Evolutionary conservation across 2,888 invertebrate genomes (phyloP), one percentile per base, ranked within the genome.

Genomic region (Euzophera pinguis): DNA sequence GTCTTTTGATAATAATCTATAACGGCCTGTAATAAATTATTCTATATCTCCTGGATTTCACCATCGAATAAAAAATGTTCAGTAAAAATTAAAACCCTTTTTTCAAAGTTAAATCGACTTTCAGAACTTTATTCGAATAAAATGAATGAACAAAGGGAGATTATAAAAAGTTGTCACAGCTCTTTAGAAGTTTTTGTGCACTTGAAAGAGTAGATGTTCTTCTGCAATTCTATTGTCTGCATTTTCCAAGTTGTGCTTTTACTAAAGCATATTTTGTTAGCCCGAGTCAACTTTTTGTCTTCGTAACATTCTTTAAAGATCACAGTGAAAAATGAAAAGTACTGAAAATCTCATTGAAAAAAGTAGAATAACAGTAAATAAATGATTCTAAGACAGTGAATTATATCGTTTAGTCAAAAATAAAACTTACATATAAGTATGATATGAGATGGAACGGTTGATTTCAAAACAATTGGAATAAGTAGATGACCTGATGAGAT

Each of bases 91-190:
- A 54, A 47, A 51, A 51, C 41, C 50, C 53, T 34, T 50, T 50
- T 53, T 50, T 47, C 43, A 54, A 54, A 54, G 50, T 54, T 50
- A 41, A 54, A 54, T 54, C 41, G 48, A 34, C 47, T 51, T 51
- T 43, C 45, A 10, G 22, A 53, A 53, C 45, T 47, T 50, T 38
- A 53, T 53, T 50, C 39, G 42, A 49, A 49, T 49, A 45, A 48
- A 45, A 50, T 50, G 49, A 45, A 50, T 50, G 49, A 29, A 38
- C 38, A 29, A 41, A 32, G 32, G 27, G 10, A 27, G 29, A 49
- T 38, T 49, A 39, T 39, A 41, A 50, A 32, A 29, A 39, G 29
- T 50, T 32, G 39, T 50, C 39, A 41, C 38, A 22, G 22, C 22
- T 38, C 48, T 39, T 50, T 29, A 14, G 13, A 48, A 32, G 49